Conservation (phyloP, 1,140 invertebrate species). For the Drosophila kohkoa region DNA sequence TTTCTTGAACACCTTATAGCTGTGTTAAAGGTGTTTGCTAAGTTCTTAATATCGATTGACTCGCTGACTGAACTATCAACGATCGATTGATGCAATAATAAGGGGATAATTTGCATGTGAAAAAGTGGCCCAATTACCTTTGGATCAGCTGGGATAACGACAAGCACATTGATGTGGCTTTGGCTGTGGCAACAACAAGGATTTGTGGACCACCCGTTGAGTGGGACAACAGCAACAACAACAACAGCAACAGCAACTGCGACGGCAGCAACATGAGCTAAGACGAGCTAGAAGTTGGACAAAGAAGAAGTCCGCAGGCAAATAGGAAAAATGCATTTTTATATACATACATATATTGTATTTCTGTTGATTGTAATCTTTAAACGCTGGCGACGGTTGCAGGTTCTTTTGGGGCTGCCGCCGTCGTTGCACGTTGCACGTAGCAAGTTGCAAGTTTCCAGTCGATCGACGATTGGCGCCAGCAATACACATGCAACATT, state of each 20-base stretch:
- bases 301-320: conserved; percentile 48
- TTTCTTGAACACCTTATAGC: no score
- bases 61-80: background rate
- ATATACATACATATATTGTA: conserved; percentile 60
- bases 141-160: conserved; percentile 48
- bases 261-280: conserved; percentile 18
- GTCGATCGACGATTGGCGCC: conserved; percentile 61
- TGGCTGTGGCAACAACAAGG: background rate
- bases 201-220: conserved; percentile 64
- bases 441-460: background rate
- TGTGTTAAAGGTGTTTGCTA: no score
- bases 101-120: no score
- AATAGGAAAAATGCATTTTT: conserved; percentile 68
- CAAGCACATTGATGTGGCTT: conserved; percentile 16
- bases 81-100: no score
- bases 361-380: conserved; percentile 72
- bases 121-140: conserved; percentile 21
- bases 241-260: conserved; percentile 2
- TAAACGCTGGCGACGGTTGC: conserved; percentile 12
- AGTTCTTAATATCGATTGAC: no score
- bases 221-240: conserved; percentile 14
- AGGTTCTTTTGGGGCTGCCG: conserved; percentile 45
- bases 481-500: conserved; percentile 20
- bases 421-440: conserved; percentile 24
- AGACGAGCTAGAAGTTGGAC: conserved; percentile 3